Evolutionary conservation across 2,797 vertebrate species (phyloP), one percentile per base, ranked within the genome.

Genomic region (Orientallactaga sibirica): DNA sequence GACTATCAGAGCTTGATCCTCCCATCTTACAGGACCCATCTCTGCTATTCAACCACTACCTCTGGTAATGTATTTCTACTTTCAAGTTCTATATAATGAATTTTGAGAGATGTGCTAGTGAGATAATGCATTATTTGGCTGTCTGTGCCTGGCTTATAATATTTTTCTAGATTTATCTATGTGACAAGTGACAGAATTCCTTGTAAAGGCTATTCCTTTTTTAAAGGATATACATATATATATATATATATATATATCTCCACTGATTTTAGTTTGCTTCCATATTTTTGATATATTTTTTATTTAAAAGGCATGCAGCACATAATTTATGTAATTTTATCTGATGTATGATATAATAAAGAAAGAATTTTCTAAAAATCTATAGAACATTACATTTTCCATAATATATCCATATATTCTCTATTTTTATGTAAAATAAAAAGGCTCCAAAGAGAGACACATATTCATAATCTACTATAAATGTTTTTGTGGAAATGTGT

Each of bases 361-460:
- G 12, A n/a, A 89, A 89, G 8, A 75, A n/a, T 66, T 74, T 67
- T 91, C 43, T 92, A 29, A 85, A 85, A 16, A 66, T 73, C 33
- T 64, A 25, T n/a, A 73, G 5, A 5, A 0, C 43, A 91, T 43
- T 87, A 68, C 37, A 48, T 83, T 92, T 78, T 86, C 19, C 19
- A 82, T 4, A 2, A 64, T 55, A 52, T 78, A 78, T 25, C 16
- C 5, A 61, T 11, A 81, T 37, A 92, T 48, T 83, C 22, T 79
- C 90, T 73, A n/a, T 16, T 55, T 80, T 79, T 58, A 82, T 7
- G 27, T 80, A 74, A 88, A 88, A 3, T 67, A 43, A 37, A 61
- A 61, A 64, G 2, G 2, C 37, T 95, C 48, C 18, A 79, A 81
- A 83, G 48, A 66, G 12, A 33, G 7, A 77, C 24, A 37, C 52